Conservation (phyloP, 2,888 invertebrate species). For the Rotaria macrura region DNA sequence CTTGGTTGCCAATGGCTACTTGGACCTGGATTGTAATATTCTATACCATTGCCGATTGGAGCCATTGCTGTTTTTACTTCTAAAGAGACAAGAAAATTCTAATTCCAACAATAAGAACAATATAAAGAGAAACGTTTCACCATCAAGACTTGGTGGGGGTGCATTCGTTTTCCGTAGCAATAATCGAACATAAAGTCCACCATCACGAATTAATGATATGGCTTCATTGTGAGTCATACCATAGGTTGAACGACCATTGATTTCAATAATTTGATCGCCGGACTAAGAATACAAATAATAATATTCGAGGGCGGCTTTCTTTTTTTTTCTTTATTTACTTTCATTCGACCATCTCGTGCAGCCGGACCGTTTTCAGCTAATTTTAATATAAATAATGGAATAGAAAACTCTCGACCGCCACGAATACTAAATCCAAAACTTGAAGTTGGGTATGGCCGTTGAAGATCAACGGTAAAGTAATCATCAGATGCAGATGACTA, state of each 20-base stretch:
- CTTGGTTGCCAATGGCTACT: constrained; percentile 1
- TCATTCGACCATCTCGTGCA: constrained; percentile 44
- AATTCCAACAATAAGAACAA: not conserved
- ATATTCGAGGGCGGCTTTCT: too few species aligned
- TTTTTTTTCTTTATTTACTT: constrained; percentile 37
- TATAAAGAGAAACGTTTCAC: too few species aligned
- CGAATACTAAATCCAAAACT: constrained; percentile 67
- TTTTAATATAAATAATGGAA: constrained; percentile 63
- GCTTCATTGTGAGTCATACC: constrained; percentile 65
- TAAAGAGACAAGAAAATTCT: not conserved
- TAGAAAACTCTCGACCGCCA: constrained; percentile 64
- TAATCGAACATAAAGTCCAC: constrained; percentile 57
- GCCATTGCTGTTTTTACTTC: constrained; percentile 11
- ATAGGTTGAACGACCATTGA: constrained; percentile 61
- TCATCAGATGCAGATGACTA: not conserved
- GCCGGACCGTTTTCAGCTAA: constrained; percentile 59
- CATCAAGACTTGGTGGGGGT: constrained; percentile 38
- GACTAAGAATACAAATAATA: not conserved
- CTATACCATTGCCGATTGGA: not conserved
- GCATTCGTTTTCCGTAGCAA: constrained; percentile 46
- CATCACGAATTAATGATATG: constrained; percentile 62
- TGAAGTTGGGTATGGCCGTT: constrained; percentile 8
- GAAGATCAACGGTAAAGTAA: constrained; percentile 18
- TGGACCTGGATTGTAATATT: not conserved
- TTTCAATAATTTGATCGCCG: constrained; percentile 63